Evolutionary conservation across 2,888 invertebrate genomes (phyloP).

Genomic region (Caenorhabditis zanzibari): DNA sequence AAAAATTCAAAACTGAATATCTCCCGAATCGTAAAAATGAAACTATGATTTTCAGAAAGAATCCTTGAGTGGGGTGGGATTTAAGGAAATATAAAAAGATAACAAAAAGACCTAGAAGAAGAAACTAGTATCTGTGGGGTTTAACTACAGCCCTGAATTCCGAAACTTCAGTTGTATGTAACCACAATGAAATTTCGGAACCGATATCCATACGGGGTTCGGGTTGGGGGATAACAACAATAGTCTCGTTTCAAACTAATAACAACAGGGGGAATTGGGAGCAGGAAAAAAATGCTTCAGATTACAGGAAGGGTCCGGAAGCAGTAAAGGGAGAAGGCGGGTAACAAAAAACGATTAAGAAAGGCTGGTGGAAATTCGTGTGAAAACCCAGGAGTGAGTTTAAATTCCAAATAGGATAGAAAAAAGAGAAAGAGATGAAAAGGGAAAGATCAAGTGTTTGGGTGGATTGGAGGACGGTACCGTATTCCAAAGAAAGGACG

Average conservation of each 20-base stretch:
- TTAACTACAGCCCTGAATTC: conserved; percentile 21
- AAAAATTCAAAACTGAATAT: conserved; percentile 25
- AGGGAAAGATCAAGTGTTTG: conserved; percentile 51
- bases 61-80: background rate
- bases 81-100: conserved; percentile 41
- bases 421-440: conserved; percentile 31
- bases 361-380: conserved; percentile 12
- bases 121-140: conserved; percentile 42
- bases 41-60: conserved; percentile 24
- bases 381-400: conserved; percentile 44
- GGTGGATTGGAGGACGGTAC: conserved; percentile 23
- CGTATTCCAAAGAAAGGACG: conserved; percentile 23
- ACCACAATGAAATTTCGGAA: conserved; percentile 3
- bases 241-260: conserved; percentile 62
- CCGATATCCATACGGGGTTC: background rate
- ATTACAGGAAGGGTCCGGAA: background rate
- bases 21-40: conserved; percentile 6
- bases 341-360: conserved; percentile 45
- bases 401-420: conserved; percentile 11
- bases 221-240: conserved; percentile 49
- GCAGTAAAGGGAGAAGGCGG: conserved; percentile 20
- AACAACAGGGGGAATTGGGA: conserved; percentile 48
- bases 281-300: conserved; percentile 12
- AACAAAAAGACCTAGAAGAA: conserved; percentile 63
- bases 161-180: conserved; percentile 6